Evolutionary conservation across 2,113 vertebrate genomes (phyloP).

Genomic region (Crotophaga sulcirostris): DNA sequence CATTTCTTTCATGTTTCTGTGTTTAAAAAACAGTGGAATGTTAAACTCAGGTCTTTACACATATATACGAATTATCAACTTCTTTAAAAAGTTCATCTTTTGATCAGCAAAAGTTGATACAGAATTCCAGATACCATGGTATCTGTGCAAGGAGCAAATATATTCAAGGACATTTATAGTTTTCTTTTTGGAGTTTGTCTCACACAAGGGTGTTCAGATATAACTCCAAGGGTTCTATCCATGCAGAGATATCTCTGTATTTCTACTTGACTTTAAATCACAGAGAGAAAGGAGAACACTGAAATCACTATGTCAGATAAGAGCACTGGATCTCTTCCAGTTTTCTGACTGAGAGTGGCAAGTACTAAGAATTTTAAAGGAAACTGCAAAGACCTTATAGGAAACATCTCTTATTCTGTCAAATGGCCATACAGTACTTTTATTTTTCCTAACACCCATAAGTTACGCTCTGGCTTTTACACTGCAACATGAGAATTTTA

Average conservation of each 20-base stretch:
- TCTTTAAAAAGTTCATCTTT: neutral
- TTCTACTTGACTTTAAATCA: constrained; percentile 24
- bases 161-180: neutral
- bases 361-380: neutral
- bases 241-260: neutral
- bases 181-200: neutral
- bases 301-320: constrained; percentile 34
- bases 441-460: neutral
- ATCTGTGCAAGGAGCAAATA: neutral
- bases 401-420: neutral
- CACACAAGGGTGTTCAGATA: neutral
- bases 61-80: neutral
- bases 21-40: neutral
- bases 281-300: neutral
- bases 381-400: neutral
- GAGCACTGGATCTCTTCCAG: constrained; percentile 6
- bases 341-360: neutral
- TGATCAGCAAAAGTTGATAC: neutral
- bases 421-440: fast-evolving
- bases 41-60: neutral
- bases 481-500: neutral
- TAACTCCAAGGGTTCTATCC: neutral
- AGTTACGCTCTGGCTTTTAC: neutral
- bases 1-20: neutral
- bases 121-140: neutral